phyloP scores from a whole-genome alignment of 1,140 invertebrate species.

The Marisa cornuarietis region DNA sequence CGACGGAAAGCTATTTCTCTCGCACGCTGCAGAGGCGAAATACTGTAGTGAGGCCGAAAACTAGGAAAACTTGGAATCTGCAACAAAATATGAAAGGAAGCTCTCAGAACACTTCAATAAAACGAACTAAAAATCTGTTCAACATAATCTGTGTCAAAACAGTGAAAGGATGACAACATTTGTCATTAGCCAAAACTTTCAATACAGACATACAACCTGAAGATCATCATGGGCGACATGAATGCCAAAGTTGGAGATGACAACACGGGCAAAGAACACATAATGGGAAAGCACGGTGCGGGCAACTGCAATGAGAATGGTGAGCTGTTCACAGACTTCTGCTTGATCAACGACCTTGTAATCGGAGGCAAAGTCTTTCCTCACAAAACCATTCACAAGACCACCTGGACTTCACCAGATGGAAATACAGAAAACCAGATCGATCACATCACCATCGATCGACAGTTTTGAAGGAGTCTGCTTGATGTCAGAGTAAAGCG shows the following conservation, averaged over 20 bases:
- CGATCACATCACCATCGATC: no score
- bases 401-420: no score
- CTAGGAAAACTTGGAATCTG: slow-evolving; percentile 22
- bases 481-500: no score
- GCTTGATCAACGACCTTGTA: slow-evolving; percentile 30
- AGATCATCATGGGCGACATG: neutral
- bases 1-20: slow-evolving; percentile 23
- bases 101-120: neutral
- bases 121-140: no score
- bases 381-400: slow-evolving; percentile 35
- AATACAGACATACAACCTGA: no score
- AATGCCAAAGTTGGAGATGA: slow-evolving; percentile 4
- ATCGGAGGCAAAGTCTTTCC: slow-evolving; percentile 38
- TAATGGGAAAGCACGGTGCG: slow-evolving; percentile 23
- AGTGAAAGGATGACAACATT: no score
- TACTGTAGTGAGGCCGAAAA: slow-evolving; percentile 22
- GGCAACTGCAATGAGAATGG: slow-evolving; percentile 25
- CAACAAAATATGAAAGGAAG: neutral
- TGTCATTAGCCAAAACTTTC: no score
- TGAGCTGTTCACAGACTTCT: slow-evolving; percentile 30
- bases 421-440: no score
- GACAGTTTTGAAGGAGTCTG: no score
- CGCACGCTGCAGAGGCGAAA: slow-evolving; percentile 30
- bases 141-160: no score
- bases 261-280: slow-evolving; percentile 5